Conservation (phyloP, 2,797 vertebrate genomes). For the Darevskia mixta region DNA sequence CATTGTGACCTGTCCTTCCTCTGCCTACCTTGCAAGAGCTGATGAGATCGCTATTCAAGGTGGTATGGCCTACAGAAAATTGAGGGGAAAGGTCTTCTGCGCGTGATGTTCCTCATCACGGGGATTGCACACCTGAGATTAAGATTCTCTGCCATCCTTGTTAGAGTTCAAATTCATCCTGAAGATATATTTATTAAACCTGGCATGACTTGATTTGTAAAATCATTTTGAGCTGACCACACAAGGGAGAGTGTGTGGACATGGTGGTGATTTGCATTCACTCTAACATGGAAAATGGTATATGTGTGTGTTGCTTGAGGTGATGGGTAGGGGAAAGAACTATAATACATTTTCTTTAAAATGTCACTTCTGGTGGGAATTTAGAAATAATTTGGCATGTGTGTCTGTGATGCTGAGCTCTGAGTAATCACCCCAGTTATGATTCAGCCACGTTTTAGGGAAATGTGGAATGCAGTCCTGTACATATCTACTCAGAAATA, state of each 20-base stretch:
- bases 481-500: no score
- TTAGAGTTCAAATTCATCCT: slow-evolving; percentile 29
- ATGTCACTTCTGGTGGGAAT: slow-evolving; percentile 1
- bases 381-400: background rate
- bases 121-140: slow-evolving; percentile 7
- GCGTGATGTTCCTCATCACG: slow-evolving; percentile 20
- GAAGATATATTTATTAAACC: slow-evolving; percentile 23
- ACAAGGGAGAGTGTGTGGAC: background rate
- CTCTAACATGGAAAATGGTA: background rate
- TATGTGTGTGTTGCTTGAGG: no score
- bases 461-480: no score
- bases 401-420: background rate
- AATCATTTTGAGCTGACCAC: slow-evolving; percentile 11
- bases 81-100: slow-evolving; percentile 34
- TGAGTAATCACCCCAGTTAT: background rate
- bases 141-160: slow-evolving; percentile 8
- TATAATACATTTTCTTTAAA: background rate
- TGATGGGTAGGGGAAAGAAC: background rate
- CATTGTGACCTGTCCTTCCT: background rate
- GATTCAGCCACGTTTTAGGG: background rate
- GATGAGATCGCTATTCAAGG: slow-evolving; percentile 16
- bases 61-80: slow-evolving; percentile 7
- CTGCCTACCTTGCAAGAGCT: background rate
- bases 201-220: slow-evolving; percentile 27
- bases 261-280: background rate